Base-by-base conservation (phyloP, 2,888 invertebrate species). In the Temnothorax ravouxi region DNA sequence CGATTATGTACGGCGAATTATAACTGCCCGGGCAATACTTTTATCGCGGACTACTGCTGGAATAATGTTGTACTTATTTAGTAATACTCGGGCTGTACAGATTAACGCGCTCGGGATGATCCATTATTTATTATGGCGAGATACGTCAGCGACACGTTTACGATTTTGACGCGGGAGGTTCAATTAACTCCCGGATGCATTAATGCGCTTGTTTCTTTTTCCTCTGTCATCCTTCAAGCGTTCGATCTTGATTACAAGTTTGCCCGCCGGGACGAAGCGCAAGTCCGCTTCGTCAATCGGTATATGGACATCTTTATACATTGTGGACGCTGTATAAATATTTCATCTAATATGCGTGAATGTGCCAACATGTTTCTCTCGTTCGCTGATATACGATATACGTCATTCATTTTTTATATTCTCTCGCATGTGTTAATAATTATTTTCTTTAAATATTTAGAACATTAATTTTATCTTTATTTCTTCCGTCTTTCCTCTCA, bases 1-100 rank as follows among this genome's bases (percentile, higher is more conserved):
- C 83, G 84, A 86, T 89, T 86, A 72, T 85, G 86, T 83, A 64
- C 77, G 69, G 82, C 66, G 77, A 84, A 84, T 90, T 83, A 84
- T 76, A 84, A 85, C 67, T 83, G 64, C 18, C 74, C 41, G 76
- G 52, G 64, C 25, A 80, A 76, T 75, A 82, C 38, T 83, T 67
- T 67, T 66, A 76, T 66, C 79, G 72, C 74, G 67, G 38, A 29
- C 29, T 29, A 29, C 50, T 61, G 52, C 29, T 47, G 18, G 59
- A 75, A 54, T 56, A 77, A 76, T 81, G 66, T 87, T 71, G 82
- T 52, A 77, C 44, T 77, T 80, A 67, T 81, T 81, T 74, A 62
- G 82, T 52, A 50, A 75, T 75, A 66, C 76, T 82, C 69, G 54
- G 66, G 66, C 38, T 5, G 8, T 66, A 11, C 59, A 74, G 75